These are phyloP conservation scores for Etheostoma spectabile DNA, from an alignment of 2,113 vertebrate species.

Conservation along the genomic window DNA sequence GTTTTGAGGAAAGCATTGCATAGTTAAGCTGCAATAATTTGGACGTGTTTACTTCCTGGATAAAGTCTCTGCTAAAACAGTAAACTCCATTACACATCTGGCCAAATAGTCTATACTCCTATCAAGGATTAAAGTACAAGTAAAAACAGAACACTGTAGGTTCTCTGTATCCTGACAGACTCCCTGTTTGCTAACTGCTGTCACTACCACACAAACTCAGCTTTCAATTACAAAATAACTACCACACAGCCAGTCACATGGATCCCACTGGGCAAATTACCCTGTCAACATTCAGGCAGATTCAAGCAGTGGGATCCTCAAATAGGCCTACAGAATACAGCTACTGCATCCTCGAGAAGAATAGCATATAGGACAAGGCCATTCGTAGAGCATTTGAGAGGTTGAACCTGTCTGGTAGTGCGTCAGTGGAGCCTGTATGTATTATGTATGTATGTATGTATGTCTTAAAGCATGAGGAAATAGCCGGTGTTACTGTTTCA, in stretches of 20 bases:
- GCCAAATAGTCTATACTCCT: neutral
- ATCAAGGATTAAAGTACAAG: neutral
- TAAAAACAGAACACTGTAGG: neutral
- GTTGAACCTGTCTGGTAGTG: conserved; percentile 10
- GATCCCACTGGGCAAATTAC: conserved; percentile 41
- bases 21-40: neutral
- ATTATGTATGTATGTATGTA: neutral
- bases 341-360: conserved; percentile 13
- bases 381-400: conserved; percentile 26
- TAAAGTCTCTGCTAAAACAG: neutral
- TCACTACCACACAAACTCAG: conserved; percentile 22
- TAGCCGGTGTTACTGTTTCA: conserved; percentile 12
- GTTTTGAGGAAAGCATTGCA: neutral
- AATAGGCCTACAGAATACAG: conserved; percentile 11
- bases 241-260: conserved; percentile 68
- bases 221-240: conserved; percentile 68
- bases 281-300: conserved; percentile 26
- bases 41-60: neutral
- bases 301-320: conserved; percentile 10
- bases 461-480: conserved; percentile 12
- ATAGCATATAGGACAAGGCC: conserved; percentile 34
- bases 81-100: conserved; percentile 18
- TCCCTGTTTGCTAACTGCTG: neutral
- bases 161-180: conserved; percentile 6
- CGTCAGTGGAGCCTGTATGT: neutral